A percentile compares a stretch with the other conserved stretches of the same genome.
Conservation (phyloP, 2,113 vertebrate species). For the Sinocyclocheilus rhinocerous region DNA sequence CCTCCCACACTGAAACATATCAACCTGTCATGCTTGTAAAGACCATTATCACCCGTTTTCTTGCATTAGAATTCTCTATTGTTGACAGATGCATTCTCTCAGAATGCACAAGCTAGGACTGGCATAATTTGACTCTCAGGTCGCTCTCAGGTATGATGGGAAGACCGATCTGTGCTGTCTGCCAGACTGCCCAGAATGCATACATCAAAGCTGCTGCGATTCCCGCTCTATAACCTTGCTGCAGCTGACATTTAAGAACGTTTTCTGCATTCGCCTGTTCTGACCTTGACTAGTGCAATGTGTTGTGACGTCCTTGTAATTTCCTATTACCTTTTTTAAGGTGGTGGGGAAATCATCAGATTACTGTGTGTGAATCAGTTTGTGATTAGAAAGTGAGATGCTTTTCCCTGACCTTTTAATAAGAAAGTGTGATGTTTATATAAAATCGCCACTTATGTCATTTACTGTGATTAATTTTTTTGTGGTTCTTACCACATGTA, state of each 20-base stretch:
- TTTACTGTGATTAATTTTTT: not conserved
- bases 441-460: not conserved
- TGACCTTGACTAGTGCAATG: slow-evolving; percentile 48
- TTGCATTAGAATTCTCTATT: slow-evolving; percentile 36
- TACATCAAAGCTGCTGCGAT: slow-evolving; percentile 45
- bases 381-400: not conserved
- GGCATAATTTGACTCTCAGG: slow-evolving; percentile 40
- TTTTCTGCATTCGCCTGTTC: slow-evolving; percentile 38
- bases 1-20: slow-evolving; percentile 59
- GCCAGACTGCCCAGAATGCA: slow-evolving; percentile 19
- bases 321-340: not conserved
- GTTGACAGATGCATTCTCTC: slow-evolving; percentile 15
- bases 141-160: slow-evolving; percentile 53
- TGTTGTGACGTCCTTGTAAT: not conserved
- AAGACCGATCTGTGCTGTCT: slow-evolving; percentile 55
- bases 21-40: slow-evolving; percentile 54
- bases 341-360: not conserved
- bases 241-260: slow-evolving; percentile 46
- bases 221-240: slow-evolving; percentile 36
- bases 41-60: slow-evolving; percentile 59
- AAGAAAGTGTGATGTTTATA: not conserved
- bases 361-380: not conserved
- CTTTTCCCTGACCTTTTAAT: not conserved
- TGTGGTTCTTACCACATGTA: not conserved
- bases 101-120: slow-evolving; percentile 30